phyloP scores from a whole-genome alignment of 2,888 invertebrate genomes.

The Keiferia lycopersicella region DNA sequence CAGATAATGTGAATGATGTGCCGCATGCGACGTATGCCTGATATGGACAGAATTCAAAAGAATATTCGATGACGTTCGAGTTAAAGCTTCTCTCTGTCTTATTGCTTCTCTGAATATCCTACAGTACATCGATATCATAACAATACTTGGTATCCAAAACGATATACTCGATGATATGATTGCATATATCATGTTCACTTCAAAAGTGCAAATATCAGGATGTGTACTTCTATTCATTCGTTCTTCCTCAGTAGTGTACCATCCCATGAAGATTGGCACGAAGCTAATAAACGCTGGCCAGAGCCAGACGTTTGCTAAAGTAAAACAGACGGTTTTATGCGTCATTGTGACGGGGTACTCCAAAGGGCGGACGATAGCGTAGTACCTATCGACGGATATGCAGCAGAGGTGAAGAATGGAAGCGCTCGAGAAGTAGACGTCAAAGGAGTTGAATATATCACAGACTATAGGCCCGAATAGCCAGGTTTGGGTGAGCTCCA shows the following conservation, averaged over 20 bases:
- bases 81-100: slow-evolving; percentile 89
- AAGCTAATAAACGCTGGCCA: slow-evolving; percentile 96
- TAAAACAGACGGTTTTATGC: slow-evolving; percentile 88
- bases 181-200: slow-evolving; percentile 93
- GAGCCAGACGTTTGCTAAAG: slow-evolving; percentile 95
- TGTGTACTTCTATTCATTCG: slow-evolving; percentile 82
- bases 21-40: slow-evolving; percentile 87
- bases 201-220: slow-evolving; percentile 90
- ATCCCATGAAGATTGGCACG: slow-evolving; percentile 96
- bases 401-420: slow-evolving; percentile 96
- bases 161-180: slow-evolving; percentile 94
- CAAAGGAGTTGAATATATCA: slow-evolving; percentile 96
- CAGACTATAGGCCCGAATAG: slow-evolving; percentile 94
- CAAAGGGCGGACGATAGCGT: slow-evolving; percentile 94
- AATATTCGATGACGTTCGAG: slow-evolving; percentile 92
- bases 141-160: slow-evolving; percentile 95
- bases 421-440: slow-evolving; percentile 96
- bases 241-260: slow-evolving; percentile 95
- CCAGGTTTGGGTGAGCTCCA: slow-evolving; percentile 94
- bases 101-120: slow-evolving; percentile 92
- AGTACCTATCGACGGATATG: slow-evolving; percentile 95
- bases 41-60: slow-evolving; percentile 92
- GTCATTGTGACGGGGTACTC: slow-evolving; percentile 97
- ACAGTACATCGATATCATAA: slow-evolving; percentile 96
- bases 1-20: slow-evolving; percentile 81